Conservation (phyloP, 2,888 invertebrate genomes). For the Perizoma affinitatum region DNA sequence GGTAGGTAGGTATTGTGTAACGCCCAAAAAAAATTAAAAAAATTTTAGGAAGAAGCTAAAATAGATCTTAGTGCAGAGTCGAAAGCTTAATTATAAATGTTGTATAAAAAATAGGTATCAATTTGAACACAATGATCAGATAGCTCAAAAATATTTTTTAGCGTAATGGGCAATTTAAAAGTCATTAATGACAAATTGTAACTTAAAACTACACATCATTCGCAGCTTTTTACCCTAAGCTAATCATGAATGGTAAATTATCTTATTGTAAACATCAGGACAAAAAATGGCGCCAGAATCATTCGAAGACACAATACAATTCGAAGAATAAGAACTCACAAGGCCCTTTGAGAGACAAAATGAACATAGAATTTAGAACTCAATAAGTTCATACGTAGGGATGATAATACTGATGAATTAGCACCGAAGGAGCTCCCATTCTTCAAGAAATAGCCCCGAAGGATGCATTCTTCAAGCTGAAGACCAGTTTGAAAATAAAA, state of each 20-base stretch:
- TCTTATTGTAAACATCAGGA: conserved; percentile 30
- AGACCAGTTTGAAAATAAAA: conserved; percentile 46
- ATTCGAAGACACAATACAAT: conserved; percentile 47
- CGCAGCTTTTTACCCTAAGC: conserved; percentile 26
- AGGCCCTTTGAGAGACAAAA: conserved; percentile 31
- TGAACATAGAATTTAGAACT: conserved; percentile 26
- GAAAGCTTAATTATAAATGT: not conserved
- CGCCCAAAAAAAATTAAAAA: not conserved
- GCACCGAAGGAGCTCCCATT: too few species aligned
- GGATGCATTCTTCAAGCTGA: conserved; percentile 24
- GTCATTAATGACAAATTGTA: conserved; percentile 30
- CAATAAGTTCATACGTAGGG: conserved; percentile 19
- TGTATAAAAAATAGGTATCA: too few species aligned
- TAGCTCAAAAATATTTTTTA: not conserved
- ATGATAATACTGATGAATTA: conserved; percentile 31
- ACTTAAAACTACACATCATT: conserved; percentile 29
- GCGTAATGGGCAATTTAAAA: conserved; percentile 11
- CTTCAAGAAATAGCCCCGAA: conserved; percentile 9
- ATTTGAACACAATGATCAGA: too few species aligned
- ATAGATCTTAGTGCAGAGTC: not conserved
- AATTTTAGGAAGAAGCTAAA: not conserved
- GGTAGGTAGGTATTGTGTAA: not conserved
- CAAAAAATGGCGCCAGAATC: conserved; percentile 51
- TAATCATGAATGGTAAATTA: conserved; percentile 30
- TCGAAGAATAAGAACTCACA: conserved; percentile 41